Evolutionary conservation across 35 echinoderm and acorn worm genomes (phyloP).

Genomic region (Apostichopus californicus): DNA sequence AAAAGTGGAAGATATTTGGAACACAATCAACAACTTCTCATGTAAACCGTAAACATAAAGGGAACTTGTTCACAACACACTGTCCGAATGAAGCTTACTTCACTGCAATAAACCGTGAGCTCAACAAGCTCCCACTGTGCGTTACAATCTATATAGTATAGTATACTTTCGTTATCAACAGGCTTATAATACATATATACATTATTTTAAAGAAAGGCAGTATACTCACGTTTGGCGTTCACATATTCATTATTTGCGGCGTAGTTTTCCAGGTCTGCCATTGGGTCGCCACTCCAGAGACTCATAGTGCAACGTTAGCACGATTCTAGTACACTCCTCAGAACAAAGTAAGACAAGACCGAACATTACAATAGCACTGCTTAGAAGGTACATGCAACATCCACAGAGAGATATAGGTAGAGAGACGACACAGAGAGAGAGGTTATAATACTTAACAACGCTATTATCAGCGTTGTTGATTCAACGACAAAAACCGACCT

Average conservation of each 20-base stretch:
- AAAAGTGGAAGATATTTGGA: too few species aligned
- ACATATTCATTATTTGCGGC: conserved; percentile 59
- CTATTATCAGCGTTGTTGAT: not conserved
- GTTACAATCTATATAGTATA: not conserved
- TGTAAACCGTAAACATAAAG: too few species aligned
- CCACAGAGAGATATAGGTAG: not conserved
- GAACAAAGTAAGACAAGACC: not conserved
- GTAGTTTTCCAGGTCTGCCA: conserved; percentile 55
- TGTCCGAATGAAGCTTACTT: too few species aligned
- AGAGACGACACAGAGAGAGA: too few species aligned
- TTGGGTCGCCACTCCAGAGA: conserved; percentile 47
- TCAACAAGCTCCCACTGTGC: not conserved
- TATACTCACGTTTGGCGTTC: conserved; percentile 54
- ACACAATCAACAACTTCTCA: too few species aligned
- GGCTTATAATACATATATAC: not conserved
- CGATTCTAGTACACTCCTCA: not conserved
- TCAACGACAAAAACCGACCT: conserved; percentile 4
- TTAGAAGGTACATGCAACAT: conserved; percentile 1
- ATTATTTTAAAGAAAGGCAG: not conserved
- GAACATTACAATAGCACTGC: conserved; percentile 10
- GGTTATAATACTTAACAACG: not conserved
- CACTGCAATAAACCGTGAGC: too few species aligned
- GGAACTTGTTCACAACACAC: too few species aligned
- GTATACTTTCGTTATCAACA: not conserved
- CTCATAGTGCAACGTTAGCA: conserved; percentile 22